Evolutionary conservation across 2,888 invertebrate genomes (phyloP), one percentile per base, ranked within the genome.

Genomic region (Microdon myrmicae): DNA sequence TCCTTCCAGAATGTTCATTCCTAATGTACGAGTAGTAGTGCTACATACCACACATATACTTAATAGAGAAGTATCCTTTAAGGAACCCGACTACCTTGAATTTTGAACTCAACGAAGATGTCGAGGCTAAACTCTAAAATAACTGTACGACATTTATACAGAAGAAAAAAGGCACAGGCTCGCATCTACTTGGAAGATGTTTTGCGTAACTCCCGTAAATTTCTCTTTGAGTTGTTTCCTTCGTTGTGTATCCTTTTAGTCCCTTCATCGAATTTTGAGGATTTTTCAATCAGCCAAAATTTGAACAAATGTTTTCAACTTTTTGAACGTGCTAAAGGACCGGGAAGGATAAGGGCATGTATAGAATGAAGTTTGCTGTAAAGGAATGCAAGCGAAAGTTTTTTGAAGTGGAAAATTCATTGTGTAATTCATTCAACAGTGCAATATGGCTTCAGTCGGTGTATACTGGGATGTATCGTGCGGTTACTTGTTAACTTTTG

Each of bases 251-350:
- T 10, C 14, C 9, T n/a, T 22, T 32, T 7, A 39, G 39, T 39
- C 14, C n/a, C 37, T 43, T 56, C 39, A 56, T 53, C 31, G 51
- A 47, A 47, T 58, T 64, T 56, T 41, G 38, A 64, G 56, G 51
- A 64, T 64, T 64, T 64, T 64, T 47, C 56, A 64, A 64, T 64
- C 64, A 64, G 56, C 17, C 35, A 47, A 58, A n/a, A 64, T 64
- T 51, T 56, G 47, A 61, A 61, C 55, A 61, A 61, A 49, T 49
- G 61, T 61, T 55, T 45, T 45, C 29, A 34, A 61, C 54, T 43
- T 49, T 32, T 44, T 9, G 2, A 19, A 10, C 26, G 25, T 13
- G 23, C n/a, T n/a, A n/a, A n/a, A n/a, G n/a, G 19, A 10, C 17
- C 12, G 16, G 4, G 5, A 22, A 35, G 23, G 12, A n/a, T n/a